These are phyloP conservation scores for Bombus superbus DNA, from an alignment of 1,140 invertebrate genomes.

Conservation along the genomic window DNA sequence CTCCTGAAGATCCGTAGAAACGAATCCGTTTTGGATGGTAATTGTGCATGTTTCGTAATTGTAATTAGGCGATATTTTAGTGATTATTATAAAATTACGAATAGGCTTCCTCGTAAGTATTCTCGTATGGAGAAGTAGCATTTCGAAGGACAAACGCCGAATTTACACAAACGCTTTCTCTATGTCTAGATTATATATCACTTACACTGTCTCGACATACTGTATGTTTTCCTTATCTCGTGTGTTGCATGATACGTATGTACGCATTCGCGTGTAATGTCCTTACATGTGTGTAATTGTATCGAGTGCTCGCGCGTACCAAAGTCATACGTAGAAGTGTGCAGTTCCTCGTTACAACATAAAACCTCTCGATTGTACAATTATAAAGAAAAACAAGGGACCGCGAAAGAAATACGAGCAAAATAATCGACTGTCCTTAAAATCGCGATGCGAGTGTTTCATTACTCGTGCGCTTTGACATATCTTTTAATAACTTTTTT, in stretches of 20 bases:
- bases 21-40: conserved; percentile 71
- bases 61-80: conserved; percentile 77
- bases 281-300: conserved; percentile 24
- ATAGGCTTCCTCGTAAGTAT: conserved; percentile 72
- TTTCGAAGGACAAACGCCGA: conserved; percentile 75
- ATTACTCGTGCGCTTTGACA: conserved; percentile 45
- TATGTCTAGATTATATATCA: conserved; percentile 80
- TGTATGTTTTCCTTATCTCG: conserved; percentile 69
- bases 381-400: conserved; percentile 71
- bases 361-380: conserved; percentile 72
- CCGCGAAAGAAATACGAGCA: conserved; percentile 70
- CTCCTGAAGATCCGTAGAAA: conserved; percentile 78
- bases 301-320: conserved; percentile 59
- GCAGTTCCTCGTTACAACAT: conserved; percentile 72
- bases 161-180: conserved; percentile 78
- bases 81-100: conserved; percentile 79
- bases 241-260: conserved; percentile 64
- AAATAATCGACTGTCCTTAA: conserved; percentile 52
- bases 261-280: conserved; percentile 61
- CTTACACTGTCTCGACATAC: conserved; percentile 77
- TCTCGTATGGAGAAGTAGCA: conserved; percentile 72
- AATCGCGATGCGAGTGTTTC: conserved; percentile 53
- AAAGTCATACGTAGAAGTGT: conserved; percentile 66
- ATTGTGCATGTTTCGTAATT: conserved; percentile 72
- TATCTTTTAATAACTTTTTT: conserved; percentile 46